phyloP scores from a whole-genome alignment of 2,888 invertebrate genomes.

The Chalcis sispes region DNA sequence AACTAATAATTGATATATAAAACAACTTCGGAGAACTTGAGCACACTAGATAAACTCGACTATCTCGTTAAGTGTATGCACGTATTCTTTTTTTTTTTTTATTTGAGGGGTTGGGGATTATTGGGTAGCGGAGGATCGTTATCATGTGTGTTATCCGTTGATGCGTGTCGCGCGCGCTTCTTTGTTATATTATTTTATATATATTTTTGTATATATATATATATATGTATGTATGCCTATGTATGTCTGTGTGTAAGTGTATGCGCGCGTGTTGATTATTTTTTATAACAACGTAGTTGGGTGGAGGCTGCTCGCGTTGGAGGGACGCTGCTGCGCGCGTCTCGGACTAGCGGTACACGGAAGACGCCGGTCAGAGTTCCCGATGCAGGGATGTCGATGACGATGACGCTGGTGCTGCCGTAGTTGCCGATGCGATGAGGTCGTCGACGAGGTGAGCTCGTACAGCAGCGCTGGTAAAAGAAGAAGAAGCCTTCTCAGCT shows the following conservation, averaged over 20 bases:
- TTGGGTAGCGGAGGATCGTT: neutral
- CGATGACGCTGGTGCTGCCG: constrained; percentile 59
- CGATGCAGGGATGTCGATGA: constrained; percentile 61
- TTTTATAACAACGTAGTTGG: constrained; percentile 36
- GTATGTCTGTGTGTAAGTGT: constrained; percentile 3
- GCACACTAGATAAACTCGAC: constrained; percentile 64
- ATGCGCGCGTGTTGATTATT: neutral
- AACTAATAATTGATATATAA: constrained; percentile 39
- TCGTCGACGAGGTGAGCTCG: constrained; percentile 63
- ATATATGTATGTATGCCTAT: neutral
- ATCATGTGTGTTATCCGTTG: neutral
- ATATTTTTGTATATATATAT: neutral
- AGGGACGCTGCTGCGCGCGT: neutral
- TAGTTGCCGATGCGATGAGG: constrained; percentile 21
- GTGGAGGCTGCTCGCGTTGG: constrained; percentile 56
- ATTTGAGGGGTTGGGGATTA: constrained; percentile 29
- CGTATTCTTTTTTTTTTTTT: too few relatives aligned
- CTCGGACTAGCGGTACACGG: constrained; percentile 11
- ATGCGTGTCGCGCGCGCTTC: too few relatives aligned
- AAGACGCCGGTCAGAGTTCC: constrained; percentile 63
- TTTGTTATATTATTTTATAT: too few relatives aligned
- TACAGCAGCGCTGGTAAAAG: constrained; percentile 61
- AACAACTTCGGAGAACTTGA: constrained; percentile 67
- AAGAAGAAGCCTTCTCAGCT: neutral
- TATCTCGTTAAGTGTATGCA: constrained; percentile 59